These are phyloP conservation scores for Microplitis demolitor DNA, from an alignment of 1,140 invertebrate species.

Conservation along the genomic window DNA sequence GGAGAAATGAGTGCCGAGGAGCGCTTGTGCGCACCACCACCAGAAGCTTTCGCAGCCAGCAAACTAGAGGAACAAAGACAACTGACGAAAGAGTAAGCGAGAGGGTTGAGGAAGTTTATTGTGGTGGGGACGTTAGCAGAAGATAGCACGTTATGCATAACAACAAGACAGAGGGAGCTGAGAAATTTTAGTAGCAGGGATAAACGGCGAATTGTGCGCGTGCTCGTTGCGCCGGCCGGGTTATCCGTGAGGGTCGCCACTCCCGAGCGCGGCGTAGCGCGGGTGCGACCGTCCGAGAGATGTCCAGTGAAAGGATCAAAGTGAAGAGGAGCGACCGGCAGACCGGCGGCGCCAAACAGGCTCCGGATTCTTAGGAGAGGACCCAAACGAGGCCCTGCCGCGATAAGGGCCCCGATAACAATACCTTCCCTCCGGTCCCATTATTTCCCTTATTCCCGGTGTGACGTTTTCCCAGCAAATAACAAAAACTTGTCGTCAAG, in stretches of 20 bases:
- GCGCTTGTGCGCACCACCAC: slow-evolving; percentile 3
- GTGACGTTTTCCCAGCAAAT: background rate
- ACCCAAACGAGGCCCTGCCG: slow-evolving; percentile 29
- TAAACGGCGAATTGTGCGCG: slow-evolving; percentile 39
- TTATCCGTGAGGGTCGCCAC: slow-evolving; percentile 58
- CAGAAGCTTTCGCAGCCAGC: too few species aligned
- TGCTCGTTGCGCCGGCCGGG: slow-evolving; percentile 54
- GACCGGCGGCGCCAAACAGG: slow-evolving; percentile 39
- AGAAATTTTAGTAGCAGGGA: background rate
- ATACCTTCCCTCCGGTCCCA: slow-evolving; percentile 21
- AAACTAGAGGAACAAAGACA: background rate
- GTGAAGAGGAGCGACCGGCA: slow-evolving; percentile 48
- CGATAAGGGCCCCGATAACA: slow-evolving; percentile 25
- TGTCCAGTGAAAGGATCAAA: slow-evolving; percentile 52
- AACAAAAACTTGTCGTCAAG: background rate
- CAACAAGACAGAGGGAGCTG: too few species aligned
- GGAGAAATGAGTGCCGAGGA: slow-evolving; percentile 4
- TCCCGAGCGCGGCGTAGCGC: slow-evolving; percentile 61
- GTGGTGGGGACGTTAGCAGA: slow-evolving; percentile 18
- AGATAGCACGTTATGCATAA: too few species aligned
- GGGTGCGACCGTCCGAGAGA: slow-evolving; percentile 57
- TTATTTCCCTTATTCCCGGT: slow-evolving; percentile 16
- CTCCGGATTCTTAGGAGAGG: slow-evolving; percentile 43
- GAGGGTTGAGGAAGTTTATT: background rate
- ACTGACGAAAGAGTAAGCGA: background rate